A percentile compares a stretch with the other conserved stretches of the same genome.
Conservation (phyloP, 2,113 vertebrate genomes). For the Gulo gulo region DNA sequence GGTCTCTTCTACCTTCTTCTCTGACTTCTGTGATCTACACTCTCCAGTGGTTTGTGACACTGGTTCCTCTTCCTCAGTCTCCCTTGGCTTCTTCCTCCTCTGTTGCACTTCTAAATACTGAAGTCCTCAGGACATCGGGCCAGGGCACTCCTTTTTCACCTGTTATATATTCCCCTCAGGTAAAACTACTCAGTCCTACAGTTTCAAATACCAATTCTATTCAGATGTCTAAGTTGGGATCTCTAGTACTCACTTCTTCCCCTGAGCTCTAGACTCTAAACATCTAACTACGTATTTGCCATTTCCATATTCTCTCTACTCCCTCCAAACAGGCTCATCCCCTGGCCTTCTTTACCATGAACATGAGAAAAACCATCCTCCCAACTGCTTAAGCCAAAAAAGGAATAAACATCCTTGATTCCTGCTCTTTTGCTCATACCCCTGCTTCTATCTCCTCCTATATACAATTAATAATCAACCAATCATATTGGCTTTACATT, state of each 20-base stretch:
- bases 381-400: background rate
- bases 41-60: no score
- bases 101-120: background rate
- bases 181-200: background rate
- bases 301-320: background rate
- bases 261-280: background rate
- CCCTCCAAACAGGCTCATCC: background rate
- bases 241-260: background rate
- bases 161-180: background rate
- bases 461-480: background rate
- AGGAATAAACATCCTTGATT: background rate
- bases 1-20: background rate
- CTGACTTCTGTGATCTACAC: background rate
- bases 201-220: background rate
- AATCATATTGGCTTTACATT: background rate
- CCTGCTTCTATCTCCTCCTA: no score
- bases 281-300: background rate
- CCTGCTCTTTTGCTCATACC: background rate
- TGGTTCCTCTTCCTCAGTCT: background rate
- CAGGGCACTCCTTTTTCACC: background rate
- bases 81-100: background rate
- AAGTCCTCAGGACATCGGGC: background rate
- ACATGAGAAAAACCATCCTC: background rate
- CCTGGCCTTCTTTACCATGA: background rate
- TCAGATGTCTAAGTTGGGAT: background rate